Base-by-base conservation (phyloP, 1,140 invertebrate genomes). In the Tetranychus cinnabarinus region DNA sequence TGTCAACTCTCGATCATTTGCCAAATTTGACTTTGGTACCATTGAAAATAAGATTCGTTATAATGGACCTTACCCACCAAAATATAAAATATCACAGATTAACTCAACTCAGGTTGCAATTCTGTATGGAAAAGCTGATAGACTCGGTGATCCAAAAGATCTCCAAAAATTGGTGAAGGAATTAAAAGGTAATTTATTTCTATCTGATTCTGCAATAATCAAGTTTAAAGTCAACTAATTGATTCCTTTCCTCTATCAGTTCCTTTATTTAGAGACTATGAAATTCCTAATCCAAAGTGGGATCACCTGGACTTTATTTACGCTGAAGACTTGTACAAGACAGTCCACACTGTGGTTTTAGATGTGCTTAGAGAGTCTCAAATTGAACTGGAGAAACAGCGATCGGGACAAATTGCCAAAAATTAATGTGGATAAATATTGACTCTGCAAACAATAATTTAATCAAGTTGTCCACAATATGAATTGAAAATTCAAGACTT, bases 261-360 rank as follows among this genome's bases (percentile, higher is more conserved):
- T 33, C 23, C 52, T 15, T 45, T 60, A 60, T 48, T 50, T 46
- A 50, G 60, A 39, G 59, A 65, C 42, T 56, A 62, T 48, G 60
- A 52, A 45, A 61, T 55, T 15, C 15, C 50, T 23, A 59, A 62
- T 61, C 13, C 33, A 56, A 48, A 42, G 33, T 63, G 60, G 57
- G 50, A 60, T 54, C 59, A 63, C 35, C 47, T 36, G 13, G 58
- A 59, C 34, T 59, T 59, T 15, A 31, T 59, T 31, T 59, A 36
- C 7, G 39, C 23, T 5, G 39, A 54, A 39, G 33, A 63, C 10
- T 10, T 42, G 5, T 42, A 42, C 39, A 10, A 42, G 10, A 10
- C 10, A 10, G 39, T 42, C 10, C 39, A 42, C 10, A 10, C 10
- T 42, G 39, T 42, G 5, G 10, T 42, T 42, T 10, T 42, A 6